A percentile compares a stretch with the other conserved stretches of the same genome.
Evolutionary conservation across 2,797 vertebrate genomes (phyloP).

Genomic region (Gadopsis bispinosus): DNA sequence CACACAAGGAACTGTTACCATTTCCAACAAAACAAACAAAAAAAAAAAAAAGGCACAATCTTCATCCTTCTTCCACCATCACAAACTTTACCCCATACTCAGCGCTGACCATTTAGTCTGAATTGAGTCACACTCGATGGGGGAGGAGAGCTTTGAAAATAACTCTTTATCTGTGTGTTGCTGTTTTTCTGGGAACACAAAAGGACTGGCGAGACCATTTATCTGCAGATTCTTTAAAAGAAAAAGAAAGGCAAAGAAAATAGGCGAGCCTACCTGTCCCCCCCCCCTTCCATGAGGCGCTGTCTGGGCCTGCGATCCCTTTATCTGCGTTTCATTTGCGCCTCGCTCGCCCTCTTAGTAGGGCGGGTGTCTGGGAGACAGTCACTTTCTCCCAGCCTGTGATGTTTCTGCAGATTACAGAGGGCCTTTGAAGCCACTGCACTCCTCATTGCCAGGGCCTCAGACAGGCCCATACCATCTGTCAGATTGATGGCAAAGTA

Average conservation of each 20-base stretch:
- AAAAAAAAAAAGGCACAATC: conserved; percentile 29
- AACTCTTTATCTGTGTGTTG: conserved; percentile 85
- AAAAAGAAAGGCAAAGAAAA: conserved; percentile 87
- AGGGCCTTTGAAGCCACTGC: conserved; percentile 97
- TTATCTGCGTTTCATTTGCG: conserved; percentile 99
- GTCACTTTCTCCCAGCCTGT: conserved; percentile 97
- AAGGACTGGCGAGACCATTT: conserved; percentile 90
- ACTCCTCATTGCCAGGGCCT: conserved; percentile 92
- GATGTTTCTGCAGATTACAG: conserved; percentile 99
- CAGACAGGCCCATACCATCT: conserved; percentile 96
- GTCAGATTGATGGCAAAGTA: conserved; percentile 93
- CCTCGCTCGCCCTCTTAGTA: conserved; percentile 93
- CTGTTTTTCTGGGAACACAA: conserved; percentile 78
- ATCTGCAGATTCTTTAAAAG: conserved; percentile 89
- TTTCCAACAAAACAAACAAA: conserved; percentile 48
- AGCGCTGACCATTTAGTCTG: conserved; percentile 71
- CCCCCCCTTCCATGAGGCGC: conserved; percentile 83
- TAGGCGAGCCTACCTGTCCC: conserved; percentile 85
- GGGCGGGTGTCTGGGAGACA: conserved; percentile 93
- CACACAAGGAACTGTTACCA: conserved; percentile 65
- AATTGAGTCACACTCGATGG: conserved; percentile 72
- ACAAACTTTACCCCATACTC: conserved; percentile 71
- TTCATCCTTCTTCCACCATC: conserved; percentile 60
- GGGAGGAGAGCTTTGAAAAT: conserved; percentile 80
- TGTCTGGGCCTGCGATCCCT: conserved; percentile 92